Base-by-base conservation (phyloP, 1,140 invertebrate genomes). In the Helicoverpa zea region DNA sequence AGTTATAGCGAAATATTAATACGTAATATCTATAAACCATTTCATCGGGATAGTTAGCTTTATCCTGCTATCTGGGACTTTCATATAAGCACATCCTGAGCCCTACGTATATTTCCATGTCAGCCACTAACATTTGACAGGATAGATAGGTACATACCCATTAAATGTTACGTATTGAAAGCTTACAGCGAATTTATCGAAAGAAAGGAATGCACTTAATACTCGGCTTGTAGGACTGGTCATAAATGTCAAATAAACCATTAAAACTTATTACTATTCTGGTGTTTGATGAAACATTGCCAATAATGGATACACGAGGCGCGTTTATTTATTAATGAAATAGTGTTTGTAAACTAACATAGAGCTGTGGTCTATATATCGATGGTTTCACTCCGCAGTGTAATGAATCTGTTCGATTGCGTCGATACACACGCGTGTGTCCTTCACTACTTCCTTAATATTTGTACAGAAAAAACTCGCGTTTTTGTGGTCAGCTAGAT, bases 401-500 rank as follows among this genome's bases (percentile, higher is more conserved):
- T 49, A 18, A 51, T 51, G 64, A n/a, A 12, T 43, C 18, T 16
- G n/a, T 12, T 10, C 14, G 9, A 9, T 18, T 58, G 23, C 63
- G 63, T 66, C 14, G 9, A 35, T 43, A 16, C 35, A 11, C 11
- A 35, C 43, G 16, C 47, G 35, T 35, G 35, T 16, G 16, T 68
- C 64, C 64, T 68, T 68, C 64, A 12, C 43, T 49, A 49, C 64
- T 68, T 68, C 64, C 64, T 43, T 49, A 68, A 66, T 18, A 18
- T 11, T 61, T 61, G 58, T 30, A 23, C 58, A 61, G 58, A 61
- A 29, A 29, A 61, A 29, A 14, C 29, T 23, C 29, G 23, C 29
- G 58, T 30, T 30, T 29, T 61, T 61, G 58, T 59, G 23, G 14
- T 54, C n/a, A 29, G 29, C 23, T 9, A 43, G 35, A 43, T 43